phyloP scores from a whole-genome alignment of 1,140 invertebrate species.

The Macrobrachium rosenbergii region DNA sequence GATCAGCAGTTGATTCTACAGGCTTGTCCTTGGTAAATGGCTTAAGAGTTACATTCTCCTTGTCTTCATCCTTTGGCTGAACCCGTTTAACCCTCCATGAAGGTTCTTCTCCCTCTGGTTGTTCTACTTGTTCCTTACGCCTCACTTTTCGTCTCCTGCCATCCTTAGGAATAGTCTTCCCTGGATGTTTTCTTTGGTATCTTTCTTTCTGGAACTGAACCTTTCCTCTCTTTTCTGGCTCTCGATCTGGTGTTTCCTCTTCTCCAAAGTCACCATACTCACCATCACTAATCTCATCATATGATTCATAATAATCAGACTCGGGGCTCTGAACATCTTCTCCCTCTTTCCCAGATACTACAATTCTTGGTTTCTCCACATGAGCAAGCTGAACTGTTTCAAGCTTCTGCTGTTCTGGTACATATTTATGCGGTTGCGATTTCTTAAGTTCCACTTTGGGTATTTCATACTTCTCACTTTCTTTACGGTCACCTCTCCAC shows the following conservation, averaged over 20 bases:
- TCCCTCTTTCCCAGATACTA: neutral
- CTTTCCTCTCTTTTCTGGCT: constrained; percentile 30
- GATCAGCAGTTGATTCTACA: neutral
- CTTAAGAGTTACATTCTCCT: constrained; percentile 52
- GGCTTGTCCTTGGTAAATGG: constrained; percentile 54
- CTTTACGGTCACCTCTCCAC: constrained; percentile 59
- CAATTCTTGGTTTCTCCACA: constrained; percentile 14
- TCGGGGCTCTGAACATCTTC: constrained; percentile 2
- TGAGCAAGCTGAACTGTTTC: constrained; percentile 35
- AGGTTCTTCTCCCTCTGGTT: constrained; percentile 21
- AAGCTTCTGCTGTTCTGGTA: constrained; percentile 25
- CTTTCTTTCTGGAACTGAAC: constrained; percentile 56
- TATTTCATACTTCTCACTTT: constrained; percentile 30
- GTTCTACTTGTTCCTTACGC: constrained; percentile 6
- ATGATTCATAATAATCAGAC: constrained; percentile 30
- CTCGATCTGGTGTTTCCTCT: constrained; percentile 6
- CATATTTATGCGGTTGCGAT: constrained; percentile 62
- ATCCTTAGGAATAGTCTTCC: constrained; percentile 6
- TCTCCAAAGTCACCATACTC: constrained; percentile 41
- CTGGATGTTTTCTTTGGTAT: constrained; percentile 32
- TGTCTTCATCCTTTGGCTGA: constrained; percentile 61
- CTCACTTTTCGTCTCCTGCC: constrained; percentile 22
- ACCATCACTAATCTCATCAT: constrained; percentile 11
- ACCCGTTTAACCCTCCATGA: constrained; percentile 32
- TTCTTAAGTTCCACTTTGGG: constrained; percentile 67